These are phyloP conservation scores for Vidua chalybeata DNA, from an alignment of 2,113 vertebrate species.

Conservation along the genomic window DNA sequence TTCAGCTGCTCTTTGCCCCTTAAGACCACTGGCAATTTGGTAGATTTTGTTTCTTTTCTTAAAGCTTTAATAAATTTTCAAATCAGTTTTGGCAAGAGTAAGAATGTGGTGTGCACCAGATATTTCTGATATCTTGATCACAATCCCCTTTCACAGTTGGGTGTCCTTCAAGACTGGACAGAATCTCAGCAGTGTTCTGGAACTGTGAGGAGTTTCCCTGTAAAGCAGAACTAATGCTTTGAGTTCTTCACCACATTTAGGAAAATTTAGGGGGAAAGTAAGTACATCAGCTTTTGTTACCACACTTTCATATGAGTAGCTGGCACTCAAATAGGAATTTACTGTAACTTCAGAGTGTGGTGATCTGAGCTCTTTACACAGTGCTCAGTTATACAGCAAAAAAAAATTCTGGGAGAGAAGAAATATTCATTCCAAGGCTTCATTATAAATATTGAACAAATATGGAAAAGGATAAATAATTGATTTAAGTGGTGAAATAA, in stretches of 20 bases:
- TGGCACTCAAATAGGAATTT: conserved; percentile 9
- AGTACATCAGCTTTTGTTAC: conserved; percentile 35
- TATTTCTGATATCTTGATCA: not conserved
- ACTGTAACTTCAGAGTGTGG: not conserved
- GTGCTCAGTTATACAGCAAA: not conserved
- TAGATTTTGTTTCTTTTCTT: too few relatives aligned
- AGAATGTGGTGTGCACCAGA: not conserved
- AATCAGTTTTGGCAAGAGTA: not conserved
- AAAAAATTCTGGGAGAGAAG: not conserved
- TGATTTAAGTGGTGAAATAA: not conserved
- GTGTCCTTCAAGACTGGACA: not conserved
- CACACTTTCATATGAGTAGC: not conserved
- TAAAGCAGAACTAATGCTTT: conserved; percentile 27
- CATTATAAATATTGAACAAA: not conserved
- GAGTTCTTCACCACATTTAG: conserved; percentile 35
- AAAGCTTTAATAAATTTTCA: not conserved
- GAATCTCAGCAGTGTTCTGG: not conserved
- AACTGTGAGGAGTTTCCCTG: not conserved
- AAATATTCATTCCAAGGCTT: not conserved
- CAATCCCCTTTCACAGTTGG: not conserved
- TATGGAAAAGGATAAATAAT: not conserved
- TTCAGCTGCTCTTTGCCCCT: not conserved
- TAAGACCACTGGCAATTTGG: not conserved
- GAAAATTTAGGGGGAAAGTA: not conserved
- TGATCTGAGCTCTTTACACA: not conserved